These are phyloP conservation scores for Erpetoichthys calabaricus DNA, from an alignment of 2,797 vertebrate species.

Conservation along the genomic window DNA sequence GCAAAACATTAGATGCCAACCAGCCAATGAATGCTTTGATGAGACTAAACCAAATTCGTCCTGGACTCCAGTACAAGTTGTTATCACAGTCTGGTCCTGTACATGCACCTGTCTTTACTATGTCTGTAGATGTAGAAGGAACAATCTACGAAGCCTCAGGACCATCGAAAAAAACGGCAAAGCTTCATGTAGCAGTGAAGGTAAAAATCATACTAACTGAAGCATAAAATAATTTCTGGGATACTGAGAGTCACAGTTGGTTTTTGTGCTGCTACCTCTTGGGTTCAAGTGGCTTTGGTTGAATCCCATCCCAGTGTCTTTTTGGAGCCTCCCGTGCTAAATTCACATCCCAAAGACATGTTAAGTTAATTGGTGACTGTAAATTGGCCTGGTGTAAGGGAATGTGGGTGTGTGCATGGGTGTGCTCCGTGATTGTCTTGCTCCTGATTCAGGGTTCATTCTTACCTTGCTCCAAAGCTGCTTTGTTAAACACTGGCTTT, in stretches of 20 bases:
- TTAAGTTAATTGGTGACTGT: not conserved
- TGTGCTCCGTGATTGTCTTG: too few species aligned
- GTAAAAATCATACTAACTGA: conserved; percentile 35
- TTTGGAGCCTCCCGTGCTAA: conserved; percentile 30
- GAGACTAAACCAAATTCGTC: conserved; percentile 96
- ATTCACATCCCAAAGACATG: conserved; percentile 8
- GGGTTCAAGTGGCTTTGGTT: not conserved
- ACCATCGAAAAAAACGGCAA: conserved; percentile 96
- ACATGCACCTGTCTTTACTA: conserved; percentile 95
- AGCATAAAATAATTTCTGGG: too few species aligned
- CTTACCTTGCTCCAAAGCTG: too few species aligned
- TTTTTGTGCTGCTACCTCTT: too few species aligned
- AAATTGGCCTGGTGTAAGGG: not conserved
- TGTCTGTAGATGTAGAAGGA: conserved; percentile 94
- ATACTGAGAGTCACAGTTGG: too few species aligned
- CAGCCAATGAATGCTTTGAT: conserved; percentile 94
- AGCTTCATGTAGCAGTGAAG: conserved; percentile 96
- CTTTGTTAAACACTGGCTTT: too few species aligned
- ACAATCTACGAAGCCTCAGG: conserved; percentile 88
- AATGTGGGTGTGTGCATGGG: too few species aligned
- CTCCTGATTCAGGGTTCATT: too few species aligned
- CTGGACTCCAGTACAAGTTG: conserved; percentile 94
- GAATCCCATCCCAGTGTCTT: conserved; percentile 23
- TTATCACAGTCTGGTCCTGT: conserved; percentile 96
- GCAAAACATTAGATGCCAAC: conserved; percentile 95